Conservation (phyloP, 2,113 vertebrate species). For the Pangasianodon gigas region DNA sequence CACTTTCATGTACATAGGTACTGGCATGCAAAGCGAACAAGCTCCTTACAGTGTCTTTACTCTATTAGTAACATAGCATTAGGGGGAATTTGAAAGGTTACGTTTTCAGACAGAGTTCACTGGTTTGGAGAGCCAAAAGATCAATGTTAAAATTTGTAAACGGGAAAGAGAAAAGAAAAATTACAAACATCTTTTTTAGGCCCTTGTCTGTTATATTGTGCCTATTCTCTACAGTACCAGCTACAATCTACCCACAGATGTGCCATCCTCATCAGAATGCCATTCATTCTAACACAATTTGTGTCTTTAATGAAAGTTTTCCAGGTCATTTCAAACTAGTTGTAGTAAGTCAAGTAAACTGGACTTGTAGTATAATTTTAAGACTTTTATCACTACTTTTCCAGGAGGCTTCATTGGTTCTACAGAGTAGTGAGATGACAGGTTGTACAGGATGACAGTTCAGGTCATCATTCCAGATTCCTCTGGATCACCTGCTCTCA, state of each 20-base stretch:
- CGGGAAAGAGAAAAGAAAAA: constrained; percentile 36
- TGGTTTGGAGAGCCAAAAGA: constrained; percentile 7
- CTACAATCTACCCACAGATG: neutral
- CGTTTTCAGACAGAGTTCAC: neutral
- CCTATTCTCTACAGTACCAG: neutral
- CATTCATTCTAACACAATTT: neutral
- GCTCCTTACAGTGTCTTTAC: neutral
- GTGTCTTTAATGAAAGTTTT: neutral
- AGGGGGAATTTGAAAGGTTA: neutral
- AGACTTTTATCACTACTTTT: neutral
- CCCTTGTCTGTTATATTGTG: neutral
- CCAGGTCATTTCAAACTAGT: neutral
- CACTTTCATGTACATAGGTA: constrained; percentile 47
- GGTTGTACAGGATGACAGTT: neutral
- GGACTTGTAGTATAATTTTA: neutral
- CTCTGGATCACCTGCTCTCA: constrained; percentile 53
- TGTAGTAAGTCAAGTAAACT: neutral
- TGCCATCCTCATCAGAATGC: neutral
- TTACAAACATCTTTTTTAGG: constrained; percentile 16
- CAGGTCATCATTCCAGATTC: constrained; percentile 13
- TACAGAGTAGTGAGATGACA: neutral
- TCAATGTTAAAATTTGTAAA: constrained; percentile 38
- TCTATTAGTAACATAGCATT: neutral
- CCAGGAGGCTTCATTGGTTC: neutral
- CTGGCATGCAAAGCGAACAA: constrained; percentile 42